phyloP scores from a whole-genome alignment of 2,888 invertebrate species.

The Branchipolynoe longqiensis region DNA sequence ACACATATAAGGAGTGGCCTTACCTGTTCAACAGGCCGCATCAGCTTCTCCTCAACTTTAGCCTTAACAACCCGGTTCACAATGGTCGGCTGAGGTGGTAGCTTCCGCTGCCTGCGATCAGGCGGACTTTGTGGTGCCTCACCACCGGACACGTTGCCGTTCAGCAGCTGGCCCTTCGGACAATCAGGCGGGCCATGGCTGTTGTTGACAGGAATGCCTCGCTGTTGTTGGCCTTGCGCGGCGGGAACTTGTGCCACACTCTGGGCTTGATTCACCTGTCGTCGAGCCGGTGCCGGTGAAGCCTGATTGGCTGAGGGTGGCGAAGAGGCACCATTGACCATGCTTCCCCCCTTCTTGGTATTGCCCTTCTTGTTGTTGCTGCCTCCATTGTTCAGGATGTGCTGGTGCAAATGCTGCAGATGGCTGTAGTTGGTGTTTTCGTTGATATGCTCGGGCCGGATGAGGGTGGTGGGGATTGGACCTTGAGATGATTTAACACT shows the following conservation, averaged over 20 bases:
- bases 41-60: slow-evolving; percentile 1
- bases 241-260: neutral
- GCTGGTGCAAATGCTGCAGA: neutral
- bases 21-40: neutral
- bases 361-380: slow-evolving; percentile 12
- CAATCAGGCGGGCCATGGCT: neutral
- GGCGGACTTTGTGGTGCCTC: neutral
- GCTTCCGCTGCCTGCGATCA: slow-evolving; percentile 1
- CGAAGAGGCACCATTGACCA: slow-evolving; percentile 1
- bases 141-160: neutral
- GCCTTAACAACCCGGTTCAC: neutral
- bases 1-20: too few relatives aligned
- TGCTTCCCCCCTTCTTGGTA: neutral
- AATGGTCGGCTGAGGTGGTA: neutral
- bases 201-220: neutral
- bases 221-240: neutral
- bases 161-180: neutral
- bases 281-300: neutral
- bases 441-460: slow-evolving; percentile 3
- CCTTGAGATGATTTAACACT: too few relatives aligned
- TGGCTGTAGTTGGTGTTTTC: slow-evolving; percentile 7
- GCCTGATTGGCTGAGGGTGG: neutral
- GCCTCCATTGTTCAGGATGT: slow-evolving; percentile 7
- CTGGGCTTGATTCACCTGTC: neutral
- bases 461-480: neutral